Conservation (phyloP, 2,888 invertebrate genomes). For the Spisula solida region DNA sequence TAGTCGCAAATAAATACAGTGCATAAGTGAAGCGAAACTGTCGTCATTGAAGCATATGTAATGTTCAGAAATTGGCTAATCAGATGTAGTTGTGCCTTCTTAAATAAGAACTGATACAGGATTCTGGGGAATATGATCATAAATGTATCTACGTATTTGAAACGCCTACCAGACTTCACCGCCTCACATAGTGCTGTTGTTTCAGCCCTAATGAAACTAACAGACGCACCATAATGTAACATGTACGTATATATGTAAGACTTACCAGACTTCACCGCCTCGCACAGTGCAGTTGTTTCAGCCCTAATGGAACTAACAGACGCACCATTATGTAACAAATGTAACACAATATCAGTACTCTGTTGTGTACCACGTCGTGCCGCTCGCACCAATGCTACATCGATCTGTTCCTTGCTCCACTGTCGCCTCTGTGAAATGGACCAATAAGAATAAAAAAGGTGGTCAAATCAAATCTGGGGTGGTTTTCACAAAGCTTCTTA, state of each 20-base stretch:
- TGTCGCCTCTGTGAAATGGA: slow-evolving; percentile 38
- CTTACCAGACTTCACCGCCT: slow-evolving; percentile 54
- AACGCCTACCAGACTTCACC: slow-evolving; percentile 43
- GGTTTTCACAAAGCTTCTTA: no score
- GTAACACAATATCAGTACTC: slow-evolving; percentile 44
- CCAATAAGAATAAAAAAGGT: not conserved
- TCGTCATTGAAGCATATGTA: no score
- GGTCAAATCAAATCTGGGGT: no score
- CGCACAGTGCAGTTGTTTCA: slow-evolving; percentile 58
- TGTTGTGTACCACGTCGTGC: slow-evolving; percentile 31
- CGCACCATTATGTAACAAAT: slow-evolving; percentile 51
- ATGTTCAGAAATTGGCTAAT: no score
- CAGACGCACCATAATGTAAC: slow-evolving; percentile 47
- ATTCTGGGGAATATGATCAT: no score
- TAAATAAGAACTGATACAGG: no score
- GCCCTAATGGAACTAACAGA: slow-evolving; percentile 49
- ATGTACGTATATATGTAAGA: no score
- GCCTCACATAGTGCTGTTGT: slow-evolving; percentile 63
- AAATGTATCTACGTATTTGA: no score
- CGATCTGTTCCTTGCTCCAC: slow-evolving; percentile 63
- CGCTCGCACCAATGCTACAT: slow-evolving; percentile 55
- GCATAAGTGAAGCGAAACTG: no score
- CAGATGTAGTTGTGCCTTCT: no score
- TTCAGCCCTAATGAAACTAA: slow-evolving; percentile 44
- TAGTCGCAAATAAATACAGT: no score